Conservation (phyloP, 2,113 vertebrate species). For the Amblyornis subalaris region DNA sequence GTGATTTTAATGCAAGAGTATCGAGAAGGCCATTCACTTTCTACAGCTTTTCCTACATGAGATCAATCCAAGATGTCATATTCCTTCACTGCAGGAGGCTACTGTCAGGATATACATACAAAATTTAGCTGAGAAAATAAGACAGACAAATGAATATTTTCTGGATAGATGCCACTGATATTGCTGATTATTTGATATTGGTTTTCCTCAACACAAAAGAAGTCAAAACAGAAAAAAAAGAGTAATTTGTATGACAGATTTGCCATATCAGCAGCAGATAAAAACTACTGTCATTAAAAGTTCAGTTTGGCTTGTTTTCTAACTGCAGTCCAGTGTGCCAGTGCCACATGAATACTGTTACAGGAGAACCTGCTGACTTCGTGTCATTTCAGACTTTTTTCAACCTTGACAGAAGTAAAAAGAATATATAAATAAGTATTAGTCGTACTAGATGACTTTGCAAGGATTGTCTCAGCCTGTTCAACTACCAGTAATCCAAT, state of each 20-base stretch:
- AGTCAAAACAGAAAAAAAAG: neutral
- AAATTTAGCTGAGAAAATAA: neutral
- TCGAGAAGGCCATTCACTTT: neutral
- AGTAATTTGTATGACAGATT: neutral
- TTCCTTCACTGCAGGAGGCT: neutral
- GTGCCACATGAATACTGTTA: neutral
- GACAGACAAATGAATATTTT: neutral
- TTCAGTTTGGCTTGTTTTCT: neutral
- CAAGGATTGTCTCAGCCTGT: neutral
- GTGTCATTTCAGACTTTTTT: neutral
- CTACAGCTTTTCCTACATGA: neutral
- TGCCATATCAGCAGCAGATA: neutral
- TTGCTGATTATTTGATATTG: neutral
- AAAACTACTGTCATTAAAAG: neutral
- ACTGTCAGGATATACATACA: neutral
- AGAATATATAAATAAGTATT: neutral
- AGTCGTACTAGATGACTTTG: neutral
- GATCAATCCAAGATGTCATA: neutral
- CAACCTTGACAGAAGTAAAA: neutral
- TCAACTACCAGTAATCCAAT: neutral
- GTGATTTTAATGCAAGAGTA: neutral
- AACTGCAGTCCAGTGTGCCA: neutral
- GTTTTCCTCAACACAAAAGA: neutral
- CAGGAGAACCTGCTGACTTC: neutral
- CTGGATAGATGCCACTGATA: neutral